phyloP scores from a whole-genome alignment of 1,140 invertebrate species.

The Harpegnathos saltator region DNA sequence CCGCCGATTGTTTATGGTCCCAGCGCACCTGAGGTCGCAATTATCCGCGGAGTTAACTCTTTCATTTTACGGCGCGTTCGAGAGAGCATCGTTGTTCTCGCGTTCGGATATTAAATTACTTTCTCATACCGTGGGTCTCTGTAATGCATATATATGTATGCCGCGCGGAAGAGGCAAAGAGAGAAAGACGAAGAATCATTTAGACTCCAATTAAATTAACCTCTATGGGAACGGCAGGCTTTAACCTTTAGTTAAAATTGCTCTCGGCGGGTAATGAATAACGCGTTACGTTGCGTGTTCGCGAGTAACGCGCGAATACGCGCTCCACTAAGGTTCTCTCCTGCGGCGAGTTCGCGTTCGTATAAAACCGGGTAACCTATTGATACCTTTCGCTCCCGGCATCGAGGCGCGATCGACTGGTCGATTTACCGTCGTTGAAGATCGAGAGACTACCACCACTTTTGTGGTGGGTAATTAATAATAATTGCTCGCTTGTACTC shows the following conservation, averaged over 20 bases:
- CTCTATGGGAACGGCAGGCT: not conserved
- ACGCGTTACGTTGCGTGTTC: not conserved
- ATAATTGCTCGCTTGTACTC: not conserved
- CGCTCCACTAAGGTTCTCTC: not conserved
- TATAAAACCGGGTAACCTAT: not conserved
- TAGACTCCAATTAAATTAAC: constrained; percentile 36
- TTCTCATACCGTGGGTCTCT: constrained; percentile 29
- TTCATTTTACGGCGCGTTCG: not conserved
- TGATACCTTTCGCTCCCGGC: not conserved
- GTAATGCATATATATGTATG: too few species aligned
- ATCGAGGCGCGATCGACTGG: not conserved
- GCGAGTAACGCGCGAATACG: not conserved
- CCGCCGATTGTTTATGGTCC: constrained; percentile 26
- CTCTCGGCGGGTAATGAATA: not conserved
- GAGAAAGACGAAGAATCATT: not conserved
- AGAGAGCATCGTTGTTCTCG: constrained; percentile 17
- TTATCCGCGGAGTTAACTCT: constrained; percentile 49
- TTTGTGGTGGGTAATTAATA: constrained; percentile 26
- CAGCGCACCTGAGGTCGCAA: constrained; percentile 14
- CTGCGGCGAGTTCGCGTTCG: not conserved
- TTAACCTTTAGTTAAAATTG: constrained; percentile 23
- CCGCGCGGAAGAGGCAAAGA: too few species aligned
- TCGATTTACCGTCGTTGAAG: not conserved
- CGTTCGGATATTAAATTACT: constrained; percentile 33
- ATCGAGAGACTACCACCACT: constrained; percentile 5